Conservation (phyloP, 2,113 vertebrate species). For the Coreoperca whiteheadi region DNA sequence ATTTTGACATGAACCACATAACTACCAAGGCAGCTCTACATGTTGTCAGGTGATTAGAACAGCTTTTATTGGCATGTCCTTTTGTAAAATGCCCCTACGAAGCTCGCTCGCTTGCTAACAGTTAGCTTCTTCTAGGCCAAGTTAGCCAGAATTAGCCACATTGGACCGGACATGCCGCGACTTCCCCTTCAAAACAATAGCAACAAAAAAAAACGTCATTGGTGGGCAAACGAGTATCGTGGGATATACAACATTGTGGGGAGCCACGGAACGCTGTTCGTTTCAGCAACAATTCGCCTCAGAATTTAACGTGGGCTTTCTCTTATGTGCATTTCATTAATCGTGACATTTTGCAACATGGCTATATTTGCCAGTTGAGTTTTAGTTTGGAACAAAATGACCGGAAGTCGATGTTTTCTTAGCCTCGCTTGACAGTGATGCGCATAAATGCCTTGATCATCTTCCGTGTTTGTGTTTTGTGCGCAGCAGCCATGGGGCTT, state of each 20-base stretch:
- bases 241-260: too few relatives aligned
- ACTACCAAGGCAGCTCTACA: background rate
- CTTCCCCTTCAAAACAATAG: slow-evolving; percentile 33
- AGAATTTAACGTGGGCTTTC: rapidly evolving
- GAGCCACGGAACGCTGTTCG: rapidly evolving
- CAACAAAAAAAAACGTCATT: rapidly evolving
- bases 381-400: slow-evolving; percentile 38
- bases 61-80: slow-evolving; percentile 53
- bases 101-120: slow-evolving; percentile 63
- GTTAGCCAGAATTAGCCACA: background rate
- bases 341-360: rapidly evolving
- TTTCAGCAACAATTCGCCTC: background rate
- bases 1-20: background rate
- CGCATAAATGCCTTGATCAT: slow-evolving; percentile 43
- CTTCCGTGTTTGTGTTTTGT: slow-evolving; percentile 76
- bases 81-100: slow-evolving; percentile 32
- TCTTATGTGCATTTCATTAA: rapidly evolving
- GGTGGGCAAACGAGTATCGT: too few relatives aligned
- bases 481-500: slow-evolving; percentile 52
- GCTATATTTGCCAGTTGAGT: background rate
- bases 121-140: slow-evolving; percentile 60
- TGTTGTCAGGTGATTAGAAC: slow-evolving; percentile 1
- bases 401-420: slow-evolving; percentile 28
- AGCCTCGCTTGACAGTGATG: background rate
- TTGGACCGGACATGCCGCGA: background rate